Base-by-base conservation (phyloP, 2,113 vertebrate genomes). In the Pungitius pungitius region DNA sequence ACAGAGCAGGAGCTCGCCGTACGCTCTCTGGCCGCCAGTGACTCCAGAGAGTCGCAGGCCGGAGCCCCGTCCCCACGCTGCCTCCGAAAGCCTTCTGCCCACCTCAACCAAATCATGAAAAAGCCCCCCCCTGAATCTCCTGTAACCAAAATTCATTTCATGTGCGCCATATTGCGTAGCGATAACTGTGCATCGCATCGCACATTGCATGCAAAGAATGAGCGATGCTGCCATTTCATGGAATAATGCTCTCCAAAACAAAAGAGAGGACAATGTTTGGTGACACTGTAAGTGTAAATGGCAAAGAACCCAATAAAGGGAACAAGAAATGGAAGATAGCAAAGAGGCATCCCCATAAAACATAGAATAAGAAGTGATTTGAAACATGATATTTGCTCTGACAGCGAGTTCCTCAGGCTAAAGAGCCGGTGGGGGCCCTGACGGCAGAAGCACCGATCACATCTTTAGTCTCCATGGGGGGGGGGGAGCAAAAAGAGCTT, bases 81-180 rank as follows among this genome's bases (percentile, higher is more conserved):
- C 74, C 73, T 69, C 64, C 49, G 62, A 86, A 77, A 70, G 72
- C 80, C 84, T 81, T 88, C 77, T 86, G 85, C 80, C 84, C 74
- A 54, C 63, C 69, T 77, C 30, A 51, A 17, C 51, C 35, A 60
- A 76, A 82, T 59, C 58, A 72, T 78, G 56, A 82, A 43, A 88
- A 45, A 22, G 55, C 12, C 43, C 27, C 30, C 58, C 12, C 43
- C 27, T 13, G 13, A 77, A 74, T 64, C 26, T 52, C 49, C 51
- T 69, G 64, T 59, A 54, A 73, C 42, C 63, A 51, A 69, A 63
- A 57, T 43, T 57, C 27, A 42, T 66, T 73, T 24, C 42, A 80
- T 66, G 65, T 43, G 58, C 8, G 0, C 33, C 74, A 56, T 40
- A 24, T 33, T 77, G 75, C 17, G 24, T 40, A 49, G 24, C 33